These are phyloP conservation scores for Lycorma delicatula DNA, from an alignment of 1,140 invertebrate species.

Conservation along the genomic window DNA sequence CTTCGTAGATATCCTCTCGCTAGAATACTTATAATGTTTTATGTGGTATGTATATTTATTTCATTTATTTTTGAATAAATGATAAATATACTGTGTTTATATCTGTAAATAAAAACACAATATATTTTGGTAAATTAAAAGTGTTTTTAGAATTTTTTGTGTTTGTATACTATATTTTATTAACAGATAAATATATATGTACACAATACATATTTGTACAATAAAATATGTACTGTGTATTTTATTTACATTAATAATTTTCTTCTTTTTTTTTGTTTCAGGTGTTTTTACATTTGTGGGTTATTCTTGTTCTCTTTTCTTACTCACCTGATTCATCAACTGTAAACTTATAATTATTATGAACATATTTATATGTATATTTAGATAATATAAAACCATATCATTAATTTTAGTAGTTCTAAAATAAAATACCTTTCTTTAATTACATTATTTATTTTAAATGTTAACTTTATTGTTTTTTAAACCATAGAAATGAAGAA, in stretches of 20 bases:
- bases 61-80: too few species aligned
- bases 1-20: constrained; percentile 70
- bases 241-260: too few species aligned
- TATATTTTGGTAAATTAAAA: constrained; percentile 10
- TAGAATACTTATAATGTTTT: constrained; percentile 66
- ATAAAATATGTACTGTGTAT: background rate
- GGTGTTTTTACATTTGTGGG: constrained; percentile 62
- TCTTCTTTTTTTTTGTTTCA: constrained; percentile 37
- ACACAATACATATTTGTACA: constrained; percentile 9
- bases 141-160: constrained; percentile 11
- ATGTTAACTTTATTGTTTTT: too few species aligned
- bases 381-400: too few species aligned
- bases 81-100: background rate
- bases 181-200: constrained; percentile 9
- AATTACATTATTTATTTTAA: too few species aligned
- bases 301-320: constrained; percentile 56
- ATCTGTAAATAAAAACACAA: background rate
- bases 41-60: constrained; percentile 48
- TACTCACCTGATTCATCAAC: constrained; percentile 63
- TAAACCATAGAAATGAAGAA: too few species aligned
- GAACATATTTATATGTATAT: too few species aligned
- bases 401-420: too few species aligned
- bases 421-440: too few species aligned
- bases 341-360: too few species aligned
- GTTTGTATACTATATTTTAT: too few species aligned